phyloP scores from a whole-genome alignment of 2,113 vertebrate species.

The Calonectris borealis region DNA sequence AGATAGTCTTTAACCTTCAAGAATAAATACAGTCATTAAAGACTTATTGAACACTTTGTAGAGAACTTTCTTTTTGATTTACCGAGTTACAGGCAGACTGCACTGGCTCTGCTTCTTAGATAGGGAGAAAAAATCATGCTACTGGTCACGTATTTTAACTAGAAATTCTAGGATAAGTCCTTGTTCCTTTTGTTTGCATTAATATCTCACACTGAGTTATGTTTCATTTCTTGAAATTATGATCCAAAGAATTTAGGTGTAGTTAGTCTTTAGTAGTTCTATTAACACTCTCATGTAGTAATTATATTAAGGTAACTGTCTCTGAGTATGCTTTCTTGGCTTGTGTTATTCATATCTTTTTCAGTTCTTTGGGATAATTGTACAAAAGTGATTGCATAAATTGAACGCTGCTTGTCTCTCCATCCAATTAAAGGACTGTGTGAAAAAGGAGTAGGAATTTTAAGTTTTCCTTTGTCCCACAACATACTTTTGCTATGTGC shows the following conservation, averaged over 20 bases:
- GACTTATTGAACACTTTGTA: background rate
- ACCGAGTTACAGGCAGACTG: background rate
- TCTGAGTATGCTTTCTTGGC: background rate
- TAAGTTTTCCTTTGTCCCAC: background rate
- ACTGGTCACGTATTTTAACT: background rate
- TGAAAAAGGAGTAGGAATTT: background rate
- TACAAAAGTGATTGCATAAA: background rate
- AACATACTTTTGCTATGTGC: background rate
- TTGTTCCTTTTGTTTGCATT: background rate
- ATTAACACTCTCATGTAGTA: background rate
- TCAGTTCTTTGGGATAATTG: background rate
- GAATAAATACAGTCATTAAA: background rate
- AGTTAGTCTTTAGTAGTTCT: background rate
- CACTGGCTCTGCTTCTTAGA: background rate
- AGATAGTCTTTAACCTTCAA: background rate
- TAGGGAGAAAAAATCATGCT: background rate
- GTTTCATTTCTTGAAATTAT: background rate
- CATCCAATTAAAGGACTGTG: background rate
- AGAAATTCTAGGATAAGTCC: background rate
- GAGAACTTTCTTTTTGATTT: background rate
- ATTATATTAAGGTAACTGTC: background rate
- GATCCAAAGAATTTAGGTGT: background rate
- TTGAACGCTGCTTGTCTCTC: background rate
- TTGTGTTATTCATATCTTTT: background rate
- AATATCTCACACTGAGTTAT: background rate